A percentile compares a stretch with the other conserved stretches of the same genome.
These are phyloP conservation scores for Thalassaphorura encarpata DNA, from an alignment of 1,140 invertebrate genomes.

Conservation along the genomic window DNA sequence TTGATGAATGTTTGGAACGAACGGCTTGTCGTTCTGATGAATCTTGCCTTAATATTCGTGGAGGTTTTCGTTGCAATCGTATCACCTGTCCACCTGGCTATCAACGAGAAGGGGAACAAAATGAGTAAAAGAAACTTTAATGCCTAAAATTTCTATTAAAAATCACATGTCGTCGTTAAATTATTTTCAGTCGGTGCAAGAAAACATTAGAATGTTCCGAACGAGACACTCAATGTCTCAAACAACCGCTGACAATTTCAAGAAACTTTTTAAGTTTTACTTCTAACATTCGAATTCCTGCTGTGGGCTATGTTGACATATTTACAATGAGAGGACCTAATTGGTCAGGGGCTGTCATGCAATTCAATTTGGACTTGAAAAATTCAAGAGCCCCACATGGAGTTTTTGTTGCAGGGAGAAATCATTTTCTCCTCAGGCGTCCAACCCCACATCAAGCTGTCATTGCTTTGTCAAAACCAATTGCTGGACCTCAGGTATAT, in stretches of 20 bases:
- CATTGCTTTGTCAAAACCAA: conserved; percentile 55
- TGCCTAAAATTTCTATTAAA: background rate
- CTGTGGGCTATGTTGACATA: conserved; percentile 55
- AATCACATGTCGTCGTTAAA: background rate
- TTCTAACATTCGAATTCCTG: conserved; percentile 65
- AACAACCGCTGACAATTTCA: conserved; percentile 67
- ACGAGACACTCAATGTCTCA: conserved; percentile 57
- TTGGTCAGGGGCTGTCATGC: conserved; percentile 53
- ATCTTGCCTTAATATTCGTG: conserved; percentile 82
- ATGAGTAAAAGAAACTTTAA: conserved; percentile 50
- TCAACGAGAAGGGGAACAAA: conserved; percentile 54
- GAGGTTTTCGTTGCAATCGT: conserved; percentile 72
- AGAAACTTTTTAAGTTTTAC: conserved; percentile 86
- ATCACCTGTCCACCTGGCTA: conserved; percentile 78
- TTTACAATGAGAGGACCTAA: conserved; percentile 73
- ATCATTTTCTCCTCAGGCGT: conserved; percentile 51
- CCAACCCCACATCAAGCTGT: conserved; percentile 51
- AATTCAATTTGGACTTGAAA: conserved; percentile 63
- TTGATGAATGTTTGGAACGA: conserved; percentile 70
- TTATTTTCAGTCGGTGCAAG: conserved; percentile 65
- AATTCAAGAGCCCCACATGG: conserved; percentile 50
- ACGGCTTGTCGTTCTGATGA: conserved; percentile 48
- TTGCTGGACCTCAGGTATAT: conserved; percentile 54
- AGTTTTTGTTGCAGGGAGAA: conserved; percentile 49
- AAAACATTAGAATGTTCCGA: conserved; percentile 55